Evolutionary conservation across 1,140 invertebrate species (phyloP), one percentile per base, ranked within the genome.

Genomic region (Mylabris phalerata): DNA sequence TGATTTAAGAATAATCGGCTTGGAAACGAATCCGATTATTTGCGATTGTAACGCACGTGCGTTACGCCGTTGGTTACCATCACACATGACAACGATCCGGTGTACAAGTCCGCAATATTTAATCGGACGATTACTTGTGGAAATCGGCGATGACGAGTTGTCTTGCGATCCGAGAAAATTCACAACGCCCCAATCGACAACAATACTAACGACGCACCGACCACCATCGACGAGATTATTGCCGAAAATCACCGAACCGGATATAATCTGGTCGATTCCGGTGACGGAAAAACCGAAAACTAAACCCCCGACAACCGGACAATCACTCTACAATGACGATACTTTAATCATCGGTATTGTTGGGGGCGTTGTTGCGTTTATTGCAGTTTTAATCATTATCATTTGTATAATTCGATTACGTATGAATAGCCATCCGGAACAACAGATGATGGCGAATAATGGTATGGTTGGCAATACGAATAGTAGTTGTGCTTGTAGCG

Each of bases 301-400:
- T 52, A 81, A 77, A 19, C 76, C 77, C 9, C 79, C 82, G 2
- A 75, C 81, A 2, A 78, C 80, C 13, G 80, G 77, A 51, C 71
- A 78, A 57, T 79, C 80, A 6, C 79, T 88, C 0, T 86, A 82
- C 45, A 93, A 92, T 60, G 92, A 95, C 65, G 92, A 95, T 64
- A 93, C 91, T 2, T 72, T 95, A 0, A 94, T 95, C 48, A 93
- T 95, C 50, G 90, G 90, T 3, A 93, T 95, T 62, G 91, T 94
- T 0, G 91, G 90, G 2, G 91, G 91, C 10, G 91, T 95, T 1
- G 89, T 95, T 9, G 90, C 87, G 2, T 92, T 95, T 66, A 92
- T 95, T 48, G 87, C 88, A 7, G 86, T 95, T 58, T 78, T 94
- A 10, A 88, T 94, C 32, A 87, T 94, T 24, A 85, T 89, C 1